Percentiles rank a stretch among this genome's conserved stretches.
phyloP scores from a whole-genome alignment of 1,140 invertebrate species.

The Radopholus similis region DNA sequence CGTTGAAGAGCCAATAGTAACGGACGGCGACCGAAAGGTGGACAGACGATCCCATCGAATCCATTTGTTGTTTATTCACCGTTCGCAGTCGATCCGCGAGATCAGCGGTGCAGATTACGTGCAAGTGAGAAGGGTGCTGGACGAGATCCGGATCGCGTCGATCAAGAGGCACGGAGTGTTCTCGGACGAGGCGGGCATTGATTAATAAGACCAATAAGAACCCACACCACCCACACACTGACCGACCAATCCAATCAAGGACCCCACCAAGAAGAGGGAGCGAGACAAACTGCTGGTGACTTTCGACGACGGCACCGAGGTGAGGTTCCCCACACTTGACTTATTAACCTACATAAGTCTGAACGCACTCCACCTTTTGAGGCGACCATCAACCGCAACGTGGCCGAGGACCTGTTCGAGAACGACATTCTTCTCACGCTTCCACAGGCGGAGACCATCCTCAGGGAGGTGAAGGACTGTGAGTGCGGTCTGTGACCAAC shows the following conservation, averaged over 20 bases:
- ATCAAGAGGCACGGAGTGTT: conserved; percentile 19
- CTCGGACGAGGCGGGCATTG: conserved; percentile 1
- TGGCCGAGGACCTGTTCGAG: conserved; percentile 51
- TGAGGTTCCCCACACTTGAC: no score
- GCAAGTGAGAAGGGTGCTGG: conserved; percentile 18
- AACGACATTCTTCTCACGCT: conserved; percentile 56
- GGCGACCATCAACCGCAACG: conserved; percentile 46
- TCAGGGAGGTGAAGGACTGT: conserved; percentile 44
- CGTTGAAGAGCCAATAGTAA: no score
- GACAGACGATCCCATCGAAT: no score
- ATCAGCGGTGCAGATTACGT: conserved; percentile 5
- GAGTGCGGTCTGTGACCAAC: neutral
- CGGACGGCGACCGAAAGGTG: no score
- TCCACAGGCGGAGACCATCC: conserved; percentile 44
- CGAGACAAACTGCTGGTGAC: conserved; percentile 12
- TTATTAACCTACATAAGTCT: no score
- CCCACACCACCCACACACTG: no score
- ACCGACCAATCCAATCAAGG: neutral
- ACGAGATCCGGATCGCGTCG: conserved; percentile 24
- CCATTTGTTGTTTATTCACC: no score
- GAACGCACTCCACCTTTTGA: no score
- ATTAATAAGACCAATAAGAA: neutral
- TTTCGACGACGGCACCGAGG: conserved; percentile 53
- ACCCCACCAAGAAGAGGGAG: conserved; percentile 16
- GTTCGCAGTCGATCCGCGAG: no score